phyloP scores from a whole-genome alignment of 2,797 vertebrate species.

The Silurus lanzhouensis region DNA sequence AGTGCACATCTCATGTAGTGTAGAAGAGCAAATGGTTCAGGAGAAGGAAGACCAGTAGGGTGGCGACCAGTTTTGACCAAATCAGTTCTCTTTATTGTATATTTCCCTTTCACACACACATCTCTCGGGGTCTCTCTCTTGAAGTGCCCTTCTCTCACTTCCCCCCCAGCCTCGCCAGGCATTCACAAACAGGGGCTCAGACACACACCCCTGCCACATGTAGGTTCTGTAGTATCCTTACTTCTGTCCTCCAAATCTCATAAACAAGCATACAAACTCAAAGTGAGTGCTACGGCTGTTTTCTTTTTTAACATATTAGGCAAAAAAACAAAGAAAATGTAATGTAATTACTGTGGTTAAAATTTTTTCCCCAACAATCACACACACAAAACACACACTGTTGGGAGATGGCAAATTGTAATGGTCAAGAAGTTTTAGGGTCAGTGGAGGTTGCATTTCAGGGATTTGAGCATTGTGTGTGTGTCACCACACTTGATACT shows the following conservation, averaged over 20 bases:
- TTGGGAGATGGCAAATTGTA: conserved; percentile 43
- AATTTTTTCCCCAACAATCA: neutral
- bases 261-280: neutral
- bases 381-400: conserved; percentile 18
- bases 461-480: conserved; percentile 22
- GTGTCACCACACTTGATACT: neutral
- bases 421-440: conserved; percentile 37
- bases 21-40: too few relatives aligned
- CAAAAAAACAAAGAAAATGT: conserved; percentile 7
- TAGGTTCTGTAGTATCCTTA: neutral
- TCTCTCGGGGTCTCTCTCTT: too few relatives aligned
- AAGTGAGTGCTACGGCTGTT: neutral
- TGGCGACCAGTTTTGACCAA: too few relatives aligned
- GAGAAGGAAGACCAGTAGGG: too few relatives aligned
- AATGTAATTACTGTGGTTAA: conserved; percentile 21
- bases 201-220: too few relatives aligned
- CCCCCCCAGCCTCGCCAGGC: too few relatives aligned
- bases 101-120: too few relatives aligned
- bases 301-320: neutral
- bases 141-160: too few relatives aligned
- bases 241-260: neutral
- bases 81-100: too few relatives aligned
- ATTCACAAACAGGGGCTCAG: too few relatives aligned
- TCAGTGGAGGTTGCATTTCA: conserved; percentile 35
- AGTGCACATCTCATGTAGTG: too few relatives aligned